Conservation (phyloP, 2,113 vertebrate species). For the Perognathus longimembris region DNA sequence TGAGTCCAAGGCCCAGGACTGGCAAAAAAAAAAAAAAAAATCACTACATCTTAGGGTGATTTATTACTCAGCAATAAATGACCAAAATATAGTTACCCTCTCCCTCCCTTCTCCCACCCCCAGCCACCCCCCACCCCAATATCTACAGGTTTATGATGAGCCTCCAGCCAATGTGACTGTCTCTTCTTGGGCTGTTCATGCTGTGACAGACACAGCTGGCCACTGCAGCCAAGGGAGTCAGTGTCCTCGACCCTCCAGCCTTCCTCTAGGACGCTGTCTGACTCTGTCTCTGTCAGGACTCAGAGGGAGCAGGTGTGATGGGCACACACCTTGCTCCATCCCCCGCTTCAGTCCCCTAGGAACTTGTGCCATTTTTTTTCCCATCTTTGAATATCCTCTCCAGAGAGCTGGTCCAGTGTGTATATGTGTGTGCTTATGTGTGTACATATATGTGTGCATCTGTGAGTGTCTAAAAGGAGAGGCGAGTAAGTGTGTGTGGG, state of each 20-base stretch:
- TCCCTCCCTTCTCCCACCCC: no score
- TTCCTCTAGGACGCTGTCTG: neutral
- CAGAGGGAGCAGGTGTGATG: neutral
- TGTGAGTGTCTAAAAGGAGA: no score
- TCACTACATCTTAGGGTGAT: neutral
- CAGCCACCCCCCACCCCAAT: no score
- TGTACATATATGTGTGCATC: neutral
- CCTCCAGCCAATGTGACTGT: neutral
- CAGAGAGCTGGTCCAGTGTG: neutral
- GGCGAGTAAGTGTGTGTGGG: neutral
- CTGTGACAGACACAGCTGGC: fast-evolving
- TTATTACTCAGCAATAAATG: neutral
- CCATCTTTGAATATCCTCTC: neutral
- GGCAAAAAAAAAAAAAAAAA: no score
- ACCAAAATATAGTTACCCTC: neutral
- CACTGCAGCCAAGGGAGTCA: neutral
- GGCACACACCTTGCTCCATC: neutral
- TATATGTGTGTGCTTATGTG: neutral
- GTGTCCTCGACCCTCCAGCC: neutral
- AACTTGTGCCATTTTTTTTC: neutral
- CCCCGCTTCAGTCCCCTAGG: neutral
- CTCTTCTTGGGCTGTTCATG: neutral
- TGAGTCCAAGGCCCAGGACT: no score
- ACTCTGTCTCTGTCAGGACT: neutral
- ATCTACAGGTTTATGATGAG: neutral